Evolutionary conservation across 1,140 invertebrate genomes (phyloP).

Genomic region (Chymomyza costata): DNA sequence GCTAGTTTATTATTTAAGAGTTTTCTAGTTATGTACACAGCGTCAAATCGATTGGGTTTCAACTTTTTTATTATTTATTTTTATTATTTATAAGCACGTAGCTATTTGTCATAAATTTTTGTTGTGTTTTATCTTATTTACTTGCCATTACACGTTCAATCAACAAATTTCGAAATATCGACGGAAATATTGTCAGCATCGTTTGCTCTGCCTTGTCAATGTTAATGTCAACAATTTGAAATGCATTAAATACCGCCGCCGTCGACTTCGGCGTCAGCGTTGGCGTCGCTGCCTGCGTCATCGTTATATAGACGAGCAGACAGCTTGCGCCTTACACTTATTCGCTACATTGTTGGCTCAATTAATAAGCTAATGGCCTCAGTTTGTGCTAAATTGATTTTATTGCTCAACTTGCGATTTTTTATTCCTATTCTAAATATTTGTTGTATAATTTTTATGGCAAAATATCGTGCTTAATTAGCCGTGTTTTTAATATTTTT

Average conservation of each 20-base stretch:
- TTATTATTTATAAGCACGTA: no score
- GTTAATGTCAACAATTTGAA: conserved; percentile 64
- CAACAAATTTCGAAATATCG: conserved; percentile 41
- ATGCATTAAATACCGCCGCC: conserved; percentile 39
- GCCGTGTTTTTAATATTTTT: no score
- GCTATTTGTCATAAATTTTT: conserved; percentile 1
- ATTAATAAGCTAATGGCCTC: conserved; percentile 39
- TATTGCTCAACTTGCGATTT: conserved; percentile 42
- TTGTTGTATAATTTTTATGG: conserved; percentile 22
- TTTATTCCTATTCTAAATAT: no score
- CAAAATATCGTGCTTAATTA: conserved; percentile 23
- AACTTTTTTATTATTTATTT: conserved; percentile 32
- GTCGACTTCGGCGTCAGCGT: background rate
- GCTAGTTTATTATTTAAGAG: no score
- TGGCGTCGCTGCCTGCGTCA: no score
- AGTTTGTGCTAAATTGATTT: conserved; percentile 55
- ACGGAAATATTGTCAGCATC: conserved; percentile 22
- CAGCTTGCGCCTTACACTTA: no score
- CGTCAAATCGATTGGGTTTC: conserved; percentile 57
- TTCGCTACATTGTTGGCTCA: no score
- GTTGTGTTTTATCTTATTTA: background rate
- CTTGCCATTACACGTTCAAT: conserved; percentile 30
- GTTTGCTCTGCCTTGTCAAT: conserved; percentile 33
- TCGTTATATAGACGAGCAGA: no score
- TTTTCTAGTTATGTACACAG: no score